Base-by-base conservation (phyloP, 1,140 invertebrate species). In the Tyrophagus putrescentiae region DNA sequence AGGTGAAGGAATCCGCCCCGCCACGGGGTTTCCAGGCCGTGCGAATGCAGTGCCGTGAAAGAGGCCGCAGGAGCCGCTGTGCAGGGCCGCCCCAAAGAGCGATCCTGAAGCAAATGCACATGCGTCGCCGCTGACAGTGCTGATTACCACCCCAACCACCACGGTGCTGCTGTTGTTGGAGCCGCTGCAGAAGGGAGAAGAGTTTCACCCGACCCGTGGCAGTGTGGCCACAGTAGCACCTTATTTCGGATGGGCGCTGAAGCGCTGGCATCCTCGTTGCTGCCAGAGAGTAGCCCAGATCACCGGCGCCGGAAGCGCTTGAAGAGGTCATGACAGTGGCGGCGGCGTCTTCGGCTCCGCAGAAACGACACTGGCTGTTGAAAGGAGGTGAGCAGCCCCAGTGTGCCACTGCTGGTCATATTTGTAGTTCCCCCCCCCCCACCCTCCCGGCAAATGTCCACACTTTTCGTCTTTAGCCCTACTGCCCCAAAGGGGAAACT, bases 71-170 rank as follows among this genome's bases (percentile, higher is more conserved):
- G 21, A 54, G 28, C 13, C 97, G 71, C 80, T 85, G 84, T 68
- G 97, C 83, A 16, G 94, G 94, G n/a, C n/a, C n/a, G 0, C 92
- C 91, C 64, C 90, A 23, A 88, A 85, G 3, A 98, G 73, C 0
- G 93, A 88, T 70, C 98, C 93, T 0, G 89, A 97, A 96, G 73
- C 94, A 98, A 88, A 98, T 95, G 68, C 98, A 93, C 68, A 97
- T 93, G 0, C 88, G 88, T 72, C 97, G 93, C 73, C 96, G 92
- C 32, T 18, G 4, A 54, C 32, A 31, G n/a, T 54, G 39, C n/a
- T 39, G 11, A 39, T 39, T 39, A 39, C 56, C 54, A 25, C 29
- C 54, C 29, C 52, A 66, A 33, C 65, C 67, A 27, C 21, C 11
- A n/a, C 52, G 2, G n/a, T 34, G 31, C 25, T 31, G n/a, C n/a